phyloP scores from a whole-genome alignment of 2,888 invertebrate species.

The Eilema caniola region DNA sequence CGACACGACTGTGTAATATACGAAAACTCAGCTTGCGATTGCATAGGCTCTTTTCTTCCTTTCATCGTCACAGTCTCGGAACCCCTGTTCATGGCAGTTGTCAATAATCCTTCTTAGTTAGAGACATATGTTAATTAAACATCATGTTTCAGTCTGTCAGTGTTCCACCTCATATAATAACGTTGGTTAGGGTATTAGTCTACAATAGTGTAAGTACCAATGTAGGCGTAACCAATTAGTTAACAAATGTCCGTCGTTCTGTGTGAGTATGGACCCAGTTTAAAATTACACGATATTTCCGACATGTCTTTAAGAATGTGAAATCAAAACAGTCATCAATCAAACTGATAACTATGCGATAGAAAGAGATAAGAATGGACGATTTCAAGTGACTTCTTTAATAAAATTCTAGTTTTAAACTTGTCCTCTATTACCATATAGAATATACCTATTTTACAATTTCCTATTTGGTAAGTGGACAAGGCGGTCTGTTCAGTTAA shows the following conservation, averaged over 20 bases:
- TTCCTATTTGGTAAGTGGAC: conserved; percentile 5
- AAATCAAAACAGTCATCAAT: conserved; percentile 5
- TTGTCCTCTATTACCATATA: background rate
- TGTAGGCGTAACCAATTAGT: background rate
- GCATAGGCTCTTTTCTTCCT: no score
- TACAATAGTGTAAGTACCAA: background rate
- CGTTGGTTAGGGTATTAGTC: background rate
- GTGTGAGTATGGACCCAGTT: background rate
- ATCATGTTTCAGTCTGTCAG: background rate
- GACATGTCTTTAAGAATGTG: background rate
- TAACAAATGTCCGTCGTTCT: background rate
- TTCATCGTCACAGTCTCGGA: no score
- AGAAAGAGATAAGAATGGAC: background rate
- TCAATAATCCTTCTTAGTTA: no score
- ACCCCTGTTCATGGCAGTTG: no score
- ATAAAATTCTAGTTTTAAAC: background rate
- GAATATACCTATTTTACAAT: conserved; percentile 2
- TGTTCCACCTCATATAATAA: background rate
- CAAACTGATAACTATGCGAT: conserved; percentile 7
- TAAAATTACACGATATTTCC: background rate
- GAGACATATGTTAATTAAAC: background rate
- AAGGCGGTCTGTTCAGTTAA: background rate
- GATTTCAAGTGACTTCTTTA: background rate
- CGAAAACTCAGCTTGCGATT: no score
- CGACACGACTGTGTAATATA: no score